Evolutionary conservation across 2,797 vertebrate genomes (phyloP), one percentile per base, ranked within the genome.

Genomic region (Ptychadena robeensis): DNA sequence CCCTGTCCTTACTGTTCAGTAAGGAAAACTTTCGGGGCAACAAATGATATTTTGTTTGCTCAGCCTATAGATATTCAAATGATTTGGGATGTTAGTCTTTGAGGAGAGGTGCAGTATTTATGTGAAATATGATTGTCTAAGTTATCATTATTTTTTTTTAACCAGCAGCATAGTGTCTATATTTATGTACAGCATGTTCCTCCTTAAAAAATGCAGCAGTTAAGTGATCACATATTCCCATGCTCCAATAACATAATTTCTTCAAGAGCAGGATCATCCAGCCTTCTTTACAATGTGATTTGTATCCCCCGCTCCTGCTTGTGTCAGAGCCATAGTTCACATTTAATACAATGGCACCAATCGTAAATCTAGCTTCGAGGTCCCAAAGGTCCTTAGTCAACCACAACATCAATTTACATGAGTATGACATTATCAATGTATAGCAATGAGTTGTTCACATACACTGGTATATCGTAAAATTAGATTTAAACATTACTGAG

Each of bases 151-250:
- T n/a, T 67, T n/a, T 69, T 40, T 69, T 65, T 69, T 84, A 59
- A 79, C 68, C 48, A 80, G 81, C 35, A 25, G 82, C 44, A 27
- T 48, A 40, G 12, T 30, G 30, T 37, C 57, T 35, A 10, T 61
- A 69, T 74, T 69, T 80, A 69, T 75, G 71, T 63, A 74, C 35
- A 64, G 63, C 59, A 69, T 15, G 48, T 80, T 84, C 77, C 57
- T 40, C 66, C 70, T 48, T 35, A 80, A 44, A 80, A 44, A 70
- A 61, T 38, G 32, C 38, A 44, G 64, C 59, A 69, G 70, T 74
- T 48, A 69, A 74, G 71, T 61, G 61, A 84, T 35, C 64, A 48
- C 82, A 83, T 73, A 83, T 74, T 74, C 74, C 63, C 12, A 73
- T 63, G 40, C 64, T 75, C 35, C 3, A 30, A 32, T 74, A 80